A percentile compares a stretch with the other conserved stretches of the same genome.
Evolutionary conservation across 1,140 invertebrate species (phyloP).

Genomic region (Pseudoatta argentina): DNA sequence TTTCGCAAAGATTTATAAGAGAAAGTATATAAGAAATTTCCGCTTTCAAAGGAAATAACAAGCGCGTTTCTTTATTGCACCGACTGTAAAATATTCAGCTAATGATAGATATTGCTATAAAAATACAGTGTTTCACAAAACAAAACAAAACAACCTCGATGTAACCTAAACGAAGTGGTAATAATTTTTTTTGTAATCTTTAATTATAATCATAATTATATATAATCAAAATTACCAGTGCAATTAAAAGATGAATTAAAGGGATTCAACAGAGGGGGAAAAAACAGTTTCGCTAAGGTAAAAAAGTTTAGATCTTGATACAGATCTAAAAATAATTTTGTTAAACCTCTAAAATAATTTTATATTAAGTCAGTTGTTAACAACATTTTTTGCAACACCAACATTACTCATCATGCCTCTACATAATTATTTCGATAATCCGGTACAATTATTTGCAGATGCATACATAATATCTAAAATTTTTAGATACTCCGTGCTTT

Average conservation of each 20-base stretch:
- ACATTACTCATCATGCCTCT: too few relatives aligned
- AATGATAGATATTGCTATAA: not conserved
- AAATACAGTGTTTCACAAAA: not conserved
- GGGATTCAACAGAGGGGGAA: too few relatives aligned
- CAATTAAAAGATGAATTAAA: too few relatives aligned
- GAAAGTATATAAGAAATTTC: conserved; percentile 33
- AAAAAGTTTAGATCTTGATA: not conserved
- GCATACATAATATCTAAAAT: too few relatives aligned
- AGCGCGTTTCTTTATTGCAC: conserved; percentile 20
- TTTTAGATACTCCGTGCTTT: too few relatives aligned
- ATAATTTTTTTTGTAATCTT: not conserved
- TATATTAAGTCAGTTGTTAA: too few relatives aligned
- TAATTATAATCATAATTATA: not conserved
- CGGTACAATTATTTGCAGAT: too few relatives aligned
- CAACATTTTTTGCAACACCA: too few relatives aligned
- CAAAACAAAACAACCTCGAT: not conserved
- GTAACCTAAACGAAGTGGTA: not conserved
- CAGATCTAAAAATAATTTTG: too few relatives aligned
- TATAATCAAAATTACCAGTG: not conserved
- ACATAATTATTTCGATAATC: too few relatives aligned
- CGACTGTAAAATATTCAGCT: not conserved
- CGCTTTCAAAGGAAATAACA: not conserved
- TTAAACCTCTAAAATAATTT: too few relatives aligned
- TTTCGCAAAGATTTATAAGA: conserved; percentile 36
- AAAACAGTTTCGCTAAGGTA: too few relatives aligned